These are phyloP conservation scores for Malurus melanocephalus DNA, from an alignment of 2,113 vertebrate genomes.

Conservation along the genomic window DNA sequence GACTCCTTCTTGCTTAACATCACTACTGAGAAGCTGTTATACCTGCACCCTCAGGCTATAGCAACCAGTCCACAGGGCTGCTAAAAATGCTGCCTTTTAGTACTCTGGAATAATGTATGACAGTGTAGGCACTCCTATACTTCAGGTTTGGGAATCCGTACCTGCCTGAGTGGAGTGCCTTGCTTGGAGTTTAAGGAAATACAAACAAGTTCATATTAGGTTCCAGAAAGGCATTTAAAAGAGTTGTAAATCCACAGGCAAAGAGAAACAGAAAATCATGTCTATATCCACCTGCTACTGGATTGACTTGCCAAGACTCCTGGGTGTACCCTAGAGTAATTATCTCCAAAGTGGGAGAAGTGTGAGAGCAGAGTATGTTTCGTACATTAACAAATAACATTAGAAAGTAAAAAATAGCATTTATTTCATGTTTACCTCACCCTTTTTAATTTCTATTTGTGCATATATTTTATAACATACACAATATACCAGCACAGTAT, in stretches of 20 bases:
- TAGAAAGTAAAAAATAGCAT: background rate
- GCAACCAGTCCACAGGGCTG: background rate
- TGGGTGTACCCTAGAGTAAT: background rate
- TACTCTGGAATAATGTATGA: background rate
- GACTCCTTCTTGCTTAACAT: background rate
- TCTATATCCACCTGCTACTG: background rate
- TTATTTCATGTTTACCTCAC: background rate
- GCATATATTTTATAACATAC: background rate
- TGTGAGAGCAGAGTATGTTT: background rate
- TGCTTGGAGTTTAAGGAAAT: background rate
- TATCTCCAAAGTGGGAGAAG: accelerated
- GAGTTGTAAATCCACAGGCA: background rate
- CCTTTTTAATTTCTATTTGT: background rate
- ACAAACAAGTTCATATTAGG: background rate
- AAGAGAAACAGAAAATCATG: background rate
- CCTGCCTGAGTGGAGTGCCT: accelerated
- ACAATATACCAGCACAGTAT: background rate
- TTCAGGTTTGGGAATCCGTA: background rate
- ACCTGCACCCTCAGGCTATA: background rate
- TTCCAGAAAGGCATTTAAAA: background rate
- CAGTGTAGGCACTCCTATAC: background rate
- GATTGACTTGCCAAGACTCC: background rate
- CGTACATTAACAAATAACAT: background rate
- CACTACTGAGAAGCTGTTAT: background rate
- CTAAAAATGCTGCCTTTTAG: background rate